Percentiles rank a stretch among this genome's conserved stretches.
These are phyloP conservation scores for Procambarus virginalis DNA, from an alignment of 1,140 invertebrate genomes.

Conservation along the genomic window DNA sequence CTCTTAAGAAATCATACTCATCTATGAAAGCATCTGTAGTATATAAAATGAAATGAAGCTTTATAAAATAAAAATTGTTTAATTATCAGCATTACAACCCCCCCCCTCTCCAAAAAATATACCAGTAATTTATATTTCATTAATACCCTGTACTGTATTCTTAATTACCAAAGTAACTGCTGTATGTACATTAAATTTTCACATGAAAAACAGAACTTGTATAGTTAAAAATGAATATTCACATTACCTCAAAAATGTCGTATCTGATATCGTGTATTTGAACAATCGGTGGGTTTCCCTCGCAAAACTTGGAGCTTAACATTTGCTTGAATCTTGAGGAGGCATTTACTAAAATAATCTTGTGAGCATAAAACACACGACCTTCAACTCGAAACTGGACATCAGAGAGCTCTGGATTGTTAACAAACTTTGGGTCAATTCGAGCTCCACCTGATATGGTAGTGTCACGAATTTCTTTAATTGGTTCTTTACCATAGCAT, in stretches of 20 bases:
- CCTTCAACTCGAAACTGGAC: slow-evolving; percentile 93
- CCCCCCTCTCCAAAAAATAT: no score
- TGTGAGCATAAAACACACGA: slow-evolving; percentile 93
- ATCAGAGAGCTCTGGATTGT: slow-evolving; percentile 92
- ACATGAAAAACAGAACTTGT: no score
- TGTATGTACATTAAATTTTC: no score
- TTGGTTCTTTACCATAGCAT: slow-evolving; percentile 89
- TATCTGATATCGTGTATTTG: slow-evolving; percentile 95
- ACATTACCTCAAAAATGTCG: slow-evolving; percentile 88
- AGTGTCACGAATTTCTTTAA: slow-evolving; percentile 85
- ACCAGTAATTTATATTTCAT: no score
- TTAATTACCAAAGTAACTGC: no score
- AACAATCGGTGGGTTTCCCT: slow-evolving; percentile 86
- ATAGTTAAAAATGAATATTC: no score
- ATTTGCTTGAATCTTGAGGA: slow-evolving; percentile 89
- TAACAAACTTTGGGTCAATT: slow-evolving; percentile 93
- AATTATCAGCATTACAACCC: no score
- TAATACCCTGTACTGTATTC: no score
- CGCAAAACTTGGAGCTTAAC: slow-evolving; percentile 85
- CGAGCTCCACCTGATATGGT: slow-evolving; percentile 81
- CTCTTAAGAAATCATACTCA: no score
- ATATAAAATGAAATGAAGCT: no score
- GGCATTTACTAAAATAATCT: slow-evolving; percentile 92
- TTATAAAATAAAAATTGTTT: no score
- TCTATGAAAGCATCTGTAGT: no score